Evolutionary conservation across 2,797 vertebrate genomes (phyloP).

Genomic region (Siniperca undulata): DNA sequence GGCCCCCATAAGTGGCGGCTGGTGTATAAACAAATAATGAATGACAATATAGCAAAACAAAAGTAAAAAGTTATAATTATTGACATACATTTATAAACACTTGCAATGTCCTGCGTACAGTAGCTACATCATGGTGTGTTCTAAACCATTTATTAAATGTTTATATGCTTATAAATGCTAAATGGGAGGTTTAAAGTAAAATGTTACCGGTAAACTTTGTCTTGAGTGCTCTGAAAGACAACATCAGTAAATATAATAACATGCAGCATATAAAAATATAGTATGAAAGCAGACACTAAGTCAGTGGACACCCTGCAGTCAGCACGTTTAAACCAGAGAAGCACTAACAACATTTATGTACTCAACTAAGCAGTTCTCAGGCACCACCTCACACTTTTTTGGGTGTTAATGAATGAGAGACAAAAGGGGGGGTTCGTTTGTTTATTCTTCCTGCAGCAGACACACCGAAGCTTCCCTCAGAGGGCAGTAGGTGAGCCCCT

Average conservation of each 20-base stretch:
- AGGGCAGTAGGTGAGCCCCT: background rate
- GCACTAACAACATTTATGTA: background rate
- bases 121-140: background rate
- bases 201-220: background rate
- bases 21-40: background rate
- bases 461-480: background rate
- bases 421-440: background rate
- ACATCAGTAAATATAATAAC: background rate
- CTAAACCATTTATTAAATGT: background rate
- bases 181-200: background rate
- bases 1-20: background rate
- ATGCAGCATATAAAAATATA: background rate
- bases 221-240: background rate
- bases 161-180: background rate
- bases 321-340: background rate
- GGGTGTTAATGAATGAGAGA: background rate
- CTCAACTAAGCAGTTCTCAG: background rate
- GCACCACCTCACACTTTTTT: background rate
- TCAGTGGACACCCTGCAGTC: background rate
- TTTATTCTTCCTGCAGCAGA: slow-evolving; percentile 15
- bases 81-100: background rate
- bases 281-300: background rate
- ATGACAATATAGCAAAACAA: background rate
- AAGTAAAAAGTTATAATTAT: background rate
- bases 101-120: background rate